phyloP scores from a whole-genome alignment of 35 echinoderm and acorn worm genomes.

The Amphiura filiformis region DNA sequence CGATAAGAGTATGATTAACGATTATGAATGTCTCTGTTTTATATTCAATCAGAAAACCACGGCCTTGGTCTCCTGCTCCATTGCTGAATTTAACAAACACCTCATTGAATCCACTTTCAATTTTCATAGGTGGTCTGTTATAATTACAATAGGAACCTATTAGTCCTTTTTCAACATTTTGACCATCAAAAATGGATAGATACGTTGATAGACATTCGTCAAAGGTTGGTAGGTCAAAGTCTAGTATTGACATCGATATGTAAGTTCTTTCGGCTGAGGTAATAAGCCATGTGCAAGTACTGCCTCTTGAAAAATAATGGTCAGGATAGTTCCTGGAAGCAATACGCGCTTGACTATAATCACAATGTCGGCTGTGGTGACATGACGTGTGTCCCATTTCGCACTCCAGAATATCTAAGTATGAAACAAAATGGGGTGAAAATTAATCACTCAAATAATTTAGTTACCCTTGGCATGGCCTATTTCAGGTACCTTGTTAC shows the following conservation, averaged over 20 bases:
- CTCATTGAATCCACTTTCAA: constrained; percentile 31
- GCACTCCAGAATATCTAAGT: background rate
- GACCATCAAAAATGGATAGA: constrained; percentile 11
- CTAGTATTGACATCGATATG: constrained; percentile 41
- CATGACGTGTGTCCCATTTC: background rate
- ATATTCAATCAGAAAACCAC: constrained; percentile 36
- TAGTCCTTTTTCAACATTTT: background rate
- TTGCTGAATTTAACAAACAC: constrained; percentile 19
- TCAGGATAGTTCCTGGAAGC: constrained; percentile 63
- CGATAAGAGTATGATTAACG: too few species aligned
- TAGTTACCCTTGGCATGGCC: too few species aligned
- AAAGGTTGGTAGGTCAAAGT: constrained; percentile 51
- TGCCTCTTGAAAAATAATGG: constrained; percentile 2
- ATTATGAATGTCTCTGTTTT: background rate
- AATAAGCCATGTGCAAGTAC: constrained; percentile 58
- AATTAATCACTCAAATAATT: too few species aligned
- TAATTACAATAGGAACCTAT: constrained; percentile 41
- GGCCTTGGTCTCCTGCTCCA: background rate
- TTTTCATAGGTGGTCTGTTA: background rate
- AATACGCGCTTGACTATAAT: constrained; percentile 25
- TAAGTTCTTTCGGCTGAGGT: constrained; percentile 37
- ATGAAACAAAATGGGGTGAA: too few species aligned
- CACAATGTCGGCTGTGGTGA: background rate
- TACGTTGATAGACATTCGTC: background rate
- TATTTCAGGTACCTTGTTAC: too few species aligned